These are phyloP conservation scores for Pogonognathellus flavescens DNA, from an alignment of 1,140 invertebrate species.

Conservation along the genomic window DNA sequence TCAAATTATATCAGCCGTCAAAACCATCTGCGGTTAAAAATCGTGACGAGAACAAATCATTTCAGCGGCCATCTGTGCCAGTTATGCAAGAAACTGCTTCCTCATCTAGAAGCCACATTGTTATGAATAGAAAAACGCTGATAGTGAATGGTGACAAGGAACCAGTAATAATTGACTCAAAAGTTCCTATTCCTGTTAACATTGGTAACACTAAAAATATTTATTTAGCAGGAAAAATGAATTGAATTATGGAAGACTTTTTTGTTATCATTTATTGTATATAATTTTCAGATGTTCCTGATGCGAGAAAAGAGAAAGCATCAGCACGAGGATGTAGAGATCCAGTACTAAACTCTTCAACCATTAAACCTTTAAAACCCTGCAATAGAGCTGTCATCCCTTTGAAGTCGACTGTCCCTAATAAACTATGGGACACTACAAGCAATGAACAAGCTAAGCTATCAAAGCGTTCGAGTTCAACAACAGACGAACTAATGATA, in stretches of 20 bases:
- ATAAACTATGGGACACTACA: too few species aligned
- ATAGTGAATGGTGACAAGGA: not conserved
- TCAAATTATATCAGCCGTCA: not conserved
- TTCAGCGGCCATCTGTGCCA: not conserved
- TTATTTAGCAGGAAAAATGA: too few species aligned
- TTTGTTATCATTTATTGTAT: not conserved
- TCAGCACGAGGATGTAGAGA: not conserved
- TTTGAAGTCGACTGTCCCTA: too few species aligned
- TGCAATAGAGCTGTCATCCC: too few species aligned
- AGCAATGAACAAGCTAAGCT: too few species aligned
- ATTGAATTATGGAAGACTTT: not conserved
- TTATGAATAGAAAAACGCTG: not conserved
- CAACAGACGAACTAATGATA: not conserved
- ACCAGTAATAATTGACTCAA: not conserved
- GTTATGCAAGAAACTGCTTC: not conserved
- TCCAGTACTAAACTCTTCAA: not conserved
- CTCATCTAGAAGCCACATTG: not conserved
- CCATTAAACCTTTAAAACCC: not conserved
- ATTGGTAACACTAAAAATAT: not conserved
- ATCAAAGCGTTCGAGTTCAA: not conserved
- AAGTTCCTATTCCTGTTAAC: constrained; percentile 14
- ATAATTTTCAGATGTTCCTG: not conserved
- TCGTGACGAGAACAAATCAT: not conserved
- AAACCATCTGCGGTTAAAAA: not conserved
- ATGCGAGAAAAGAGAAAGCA: not conserved